Percentiles rank a stretch among this genome's conserved stretches.
Evolutionary conservation across 2,888 invertebrate genomes (phyloP).

Genomic region (Lycia hirtaria): DNA sequence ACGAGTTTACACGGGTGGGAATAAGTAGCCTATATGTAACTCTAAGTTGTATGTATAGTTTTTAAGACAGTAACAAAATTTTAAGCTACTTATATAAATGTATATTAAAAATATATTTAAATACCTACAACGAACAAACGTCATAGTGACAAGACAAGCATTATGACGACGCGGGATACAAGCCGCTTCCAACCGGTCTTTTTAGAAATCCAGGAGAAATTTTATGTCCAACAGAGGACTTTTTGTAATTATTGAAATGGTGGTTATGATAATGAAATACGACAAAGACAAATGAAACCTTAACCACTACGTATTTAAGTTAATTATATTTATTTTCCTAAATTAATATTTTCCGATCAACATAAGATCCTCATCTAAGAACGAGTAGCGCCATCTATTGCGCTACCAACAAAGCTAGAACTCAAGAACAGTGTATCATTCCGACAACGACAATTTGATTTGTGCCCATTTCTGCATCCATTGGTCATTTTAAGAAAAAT

Average conservation of each 20-base stretch:
- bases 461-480: conserved; percentile 32
- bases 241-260: too few relatives aligned
- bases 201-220: too few relatives aligned
- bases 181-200: too few relatives aligned
- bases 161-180: too few relatives aligned
- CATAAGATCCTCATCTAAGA: neutral
- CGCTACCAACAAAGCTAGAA: conserved; percentile 9
- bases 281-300: too few relatives aligned
- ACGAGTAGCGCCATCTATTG: conserved; percentile 36
- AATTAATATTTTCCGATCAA: neutral
- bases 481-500: conserved; percentile 40
- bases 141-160: too few relatives aligned
- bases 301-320: too few relatives aligned
- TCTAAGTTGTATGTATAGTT: neutral
- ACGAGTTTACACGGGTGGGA: conserved; percentile 5
- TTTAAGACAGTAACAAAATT: neutral
- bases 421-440: conserved; percentile 2
- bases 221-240: too few relatives aligned
- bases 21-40: neutral
- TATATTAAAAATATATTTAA: too few relatives aligned
- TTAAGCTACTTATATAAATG: too few relatives aligned
- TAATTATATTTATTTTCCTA: neutral
- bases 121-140: too few relatives aligned
- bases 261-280: too few relatives aligned
- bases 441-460: conserved; percentile 18